Evolutionary conservation across 2,888 invertebrate genomes (phyloP).

Genomic region (Elmis aenea): DNA sequence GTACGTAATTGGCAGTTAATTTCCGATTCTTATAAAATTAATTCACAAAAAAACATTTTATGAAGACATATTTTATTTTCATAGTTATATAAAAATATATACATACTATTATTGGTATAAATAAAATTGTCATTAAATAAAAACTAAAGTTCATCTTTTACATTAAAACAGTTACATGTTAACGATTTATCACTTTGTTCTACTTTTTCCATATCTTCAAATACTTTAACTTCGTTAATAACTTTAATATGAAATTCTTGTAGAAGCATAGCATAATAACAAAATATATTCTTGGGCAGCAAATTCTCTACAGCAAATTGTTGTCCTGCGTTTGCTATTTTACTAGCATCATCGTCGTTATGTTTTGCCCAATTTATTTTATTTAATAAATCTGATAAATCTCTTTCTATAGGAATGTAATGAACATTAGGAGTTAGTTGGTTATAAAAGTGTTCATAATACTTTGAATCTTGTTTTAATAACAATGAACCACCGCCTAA

Average conservation of each 20-base stretch:
- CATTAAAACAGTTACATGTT: constrained; percentile 39
- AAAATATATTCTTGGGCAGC: constrained; percentile 78
- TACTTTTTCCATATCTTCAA: constrained; percentile 62
- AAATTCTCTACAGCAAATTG: constrained; percentile 72
- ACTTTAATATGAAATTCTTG: constrained; percentile 73
- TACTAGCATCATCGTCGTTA: constrained; percentile 62
- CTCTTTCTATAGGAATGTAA: constrained; percentile 74
- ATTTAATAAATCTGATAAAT: constrained; percentile 76
- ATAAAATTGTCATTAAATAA: not conserved
- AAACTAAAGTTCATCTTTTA: constrained; percentile 46
- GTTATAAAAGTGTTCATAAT: constrained; percentile 90
- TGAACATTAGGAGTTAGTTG: constrained; percentile 71
- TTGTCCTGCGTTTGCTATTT: constrained; percentile 63
- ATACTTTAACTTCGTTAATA: constrained; percentile 51
- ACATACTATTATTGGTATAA: not conserved
- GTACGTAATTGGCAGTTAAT: too few relatives aligned
- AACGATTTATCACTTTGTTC: constrained; percentile 46
- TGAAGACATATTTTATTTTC: not conserved
- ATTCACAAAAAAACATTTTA: too few relatives aligned
- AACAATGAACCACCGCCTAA: constrained; percentile 83
- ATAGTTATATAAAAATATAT: not conserved
- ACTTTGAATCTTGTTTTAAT: constrained; percentile 89
- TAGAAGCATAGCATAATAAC: constrained; percentile 76
- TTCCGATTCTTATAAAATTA: too few relatives aligned
- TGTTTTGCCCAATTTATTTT: constrained; percentile 72